Conservation (phyloP, 2,888 invertebrate species). For the Cyrtodaria siliqua region DNA sequence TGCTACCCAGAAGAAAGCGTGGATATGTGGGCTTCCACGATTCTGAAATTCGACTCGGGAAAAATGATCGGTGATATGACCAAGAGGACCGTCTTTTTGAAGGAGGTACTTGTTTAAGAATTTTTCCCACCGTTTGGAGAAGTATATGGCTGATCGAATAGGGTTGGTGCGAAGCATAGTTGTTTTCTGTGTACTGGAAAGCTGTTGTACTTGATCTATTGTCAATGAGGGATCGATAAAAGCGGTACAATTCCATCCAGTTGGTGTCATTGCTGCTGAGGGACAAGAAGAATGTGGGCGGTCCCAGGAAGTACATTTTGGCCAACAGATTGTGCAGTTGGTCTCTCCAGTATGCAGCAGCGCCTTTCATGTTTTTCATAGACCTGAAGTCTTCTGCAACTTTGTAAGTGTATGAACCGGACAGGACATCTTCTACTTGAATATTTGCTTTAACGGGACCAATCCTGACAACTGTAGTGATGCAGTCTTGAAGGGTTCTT, state of each 20-base stretch:
- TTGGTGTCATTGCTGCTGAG: constrained; percentile 40
- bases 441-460: neutral
- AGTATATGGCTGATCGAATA: constrained; percentile 28
- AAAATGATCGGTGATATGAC: constrained; percentile 9
- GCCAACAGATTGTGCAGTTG: constrained; percentile 38
- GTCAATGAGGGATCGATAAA: constrained; percentile 23
- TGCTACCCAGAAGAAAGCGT: constrained; percentile 19
- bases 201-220: constrained; percentile 9
- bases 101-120: constrained; percentile 7
- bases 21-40: constrained; percentile 22
- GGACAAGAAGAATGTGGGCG: constrained; percentile 46
- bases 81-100: neutral
- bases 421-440: constrained; percentile 20
- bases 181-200: constrained; percentile 8
- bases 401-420: neutral
- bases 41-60: constrained; percentile 24
- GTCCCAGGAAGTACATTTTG: constrained; percentile 35
- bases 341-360: constrained; percentile 40
- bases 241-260: constrained; percentile 36
- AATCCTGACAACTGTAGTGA: constrained; percentile 31
- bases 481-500: constrained; percentile 2
- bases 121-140: constrained; percentile 33
- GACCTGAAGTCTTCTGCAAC: constrained; percentile 39
- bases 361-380: constrained; percentile 42
- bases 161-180: constrained; percentile 29